Evolutionary conservation across 2,113 vertebrate species (phyloP).

Genomic region (Dromiciops gliroides): DNA sequence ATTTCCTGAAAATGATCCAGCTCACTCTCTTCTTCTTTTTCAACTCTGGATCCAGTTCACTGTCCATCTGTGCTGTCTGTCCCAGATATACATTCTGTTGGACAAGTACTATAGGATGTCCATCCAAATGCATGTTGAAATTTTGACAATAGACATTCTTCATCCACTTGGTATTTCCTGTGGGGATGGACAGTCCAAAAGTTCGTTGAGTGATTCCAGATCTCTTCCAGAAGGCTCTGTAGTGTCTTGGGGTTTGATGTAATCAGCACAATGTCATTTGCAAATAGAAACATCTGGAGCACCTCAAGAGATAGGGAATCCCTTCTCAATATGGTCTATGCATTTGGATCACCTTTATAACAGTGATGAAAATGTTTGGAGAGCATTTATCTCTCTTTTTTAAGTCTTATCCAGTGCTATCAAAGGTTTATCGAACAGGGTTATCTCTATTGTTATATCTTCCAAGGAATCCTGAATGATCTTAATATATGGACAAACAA

Average conservation of each 20-base stretch:
- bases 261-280: not conserved
- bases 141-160: not conserved
- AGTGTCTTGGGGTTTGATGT: not conserved
- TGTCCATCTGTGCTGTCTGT: not conserved
- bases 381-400: not conserved
- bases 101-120: not conserved
- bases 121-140: not conserved
- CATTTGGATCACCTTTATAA: not conserved
- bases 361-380: not conserved
- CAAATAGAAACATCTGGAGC: not conserved
- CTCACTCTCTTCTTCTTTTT: not conserved
- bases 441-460: not conserved
- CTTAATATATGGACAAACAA: not conserved
- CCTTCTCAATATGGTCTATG: not conserved
- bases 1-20: not conserved
- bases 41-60: not conserved
- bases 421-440: not conserved
- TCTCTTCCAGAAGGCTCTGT: not conserved
- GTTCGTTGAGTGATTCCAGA: not conserved
- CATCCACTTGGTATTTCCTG: not conserved
- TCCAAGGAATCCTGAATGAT: not conserved
- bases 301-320: not conserved
- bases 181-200: not conserved
- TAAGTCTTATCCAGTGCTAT: not conserved
- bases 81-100: not conserved